phyloP scores from a whole-genome alignment of 2,888 invertebrate species.

The Ormyrus thymus region DNA sequence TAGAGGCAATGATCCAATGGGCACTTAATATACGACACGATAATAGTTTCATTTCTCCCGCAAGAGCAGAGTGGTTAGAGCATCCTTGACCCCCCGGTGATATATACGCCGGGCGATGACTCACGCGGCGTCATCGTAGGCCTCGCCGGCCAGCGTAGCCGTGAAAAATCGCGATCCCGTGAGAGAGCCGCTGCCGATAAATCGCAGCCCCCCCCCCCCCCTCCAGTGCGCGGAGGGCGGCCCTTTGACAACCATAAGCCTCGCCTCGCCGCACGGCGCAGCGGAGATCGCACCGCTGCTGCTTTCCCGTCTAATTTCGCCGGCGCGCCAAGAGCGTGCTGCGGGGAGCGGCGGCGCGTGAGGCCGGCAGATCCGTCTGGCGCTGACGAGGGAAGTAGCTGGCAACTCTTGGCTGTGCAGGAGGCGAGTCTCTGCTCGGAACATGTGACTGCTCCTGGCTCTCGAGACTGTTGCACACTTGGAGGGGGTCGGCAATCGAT shows the following conservation, averaged over 20 bases:
- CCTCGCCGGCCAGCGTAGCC: background rate
- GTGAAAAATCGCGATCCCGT: constrained; percentile 25
- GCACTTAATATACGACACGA: no score
- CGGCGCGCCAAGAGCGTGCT: background rate
- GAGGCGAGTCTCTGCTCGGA: no score
- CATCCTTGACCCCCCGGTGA: no score
- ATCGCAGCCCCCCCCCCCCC: background rate
- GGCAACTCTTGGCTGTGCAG: no score
- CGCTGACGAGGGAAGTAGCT: constrained; percentile 57
- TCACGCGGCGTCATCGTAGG: no score
- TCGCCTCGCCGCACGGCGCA: constrained; percentile 4
- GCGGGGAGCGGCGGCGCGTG: constrained; percentile 60
- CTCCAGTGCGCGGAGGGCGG: background rate
- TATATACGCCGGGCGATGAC: no score
- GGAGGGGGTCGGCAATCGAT: constrained; percentile 14
- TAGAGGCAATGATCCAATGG: no score
- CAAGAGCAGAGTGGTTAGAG: no score
- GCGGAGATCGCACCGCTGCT: background rate
- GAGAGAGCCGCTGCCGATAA: constrained; percentile 19
- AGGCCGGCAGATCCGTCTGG: constrained; percentile 61
- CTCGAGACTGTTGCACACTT: background rate
- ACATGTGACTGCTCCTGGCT: no score
- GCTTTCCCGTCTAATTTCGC: constrained; percentile 17
- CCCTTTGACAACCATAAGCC: constrained; percentile 37
- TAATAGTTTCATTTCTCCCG: no score